Percentiles rank a stretch among this genome's conserved stretches.
These are phyloP conservation scores for Cyphomyrus discorhynchus DNA, from an alignment of 2,113 vertebrate genomes.

Conservation along the genomic window DNA sequence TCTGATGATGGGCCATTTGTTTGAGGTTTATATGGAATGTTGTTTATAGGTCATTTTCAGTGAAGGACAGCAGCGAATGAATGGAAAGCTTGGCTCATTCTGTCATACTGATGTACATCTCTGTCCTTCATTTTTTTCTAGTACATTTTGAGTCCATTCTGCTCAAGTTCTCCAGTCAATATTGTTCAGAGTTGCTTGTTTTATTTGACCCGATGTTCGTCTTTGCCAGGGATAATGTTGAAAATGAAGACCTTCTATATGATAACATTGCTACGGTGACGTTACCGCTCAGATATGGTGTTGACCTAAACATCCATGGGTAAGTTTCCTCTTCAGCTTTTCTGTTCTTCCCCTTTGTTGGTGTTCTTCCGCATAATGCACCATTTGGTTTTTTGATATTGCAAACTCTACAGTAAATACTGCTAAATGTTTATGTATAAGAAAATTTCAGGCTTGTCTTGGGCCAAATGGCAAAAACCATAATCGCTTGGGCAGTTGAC, in stretches of 20 bases:
- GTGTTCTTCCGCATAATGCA: background rate
- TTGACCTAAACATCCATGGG: conserved; percentile 73
- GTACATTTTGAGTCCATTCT: background rate
- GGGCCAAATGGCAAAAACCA: background rate
- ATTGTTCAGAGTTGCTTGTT: background rate
- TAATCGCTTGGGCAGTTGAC: background rate
- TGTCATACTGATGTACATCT: background rate
- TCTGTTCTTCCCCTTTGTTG: background rate
- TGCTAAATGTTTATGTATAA: background rate
- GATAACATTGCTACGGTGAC: conserved; percentile 63
- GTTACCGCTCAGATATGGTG: conserved; percentile 75
- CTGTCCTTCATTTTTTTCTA: conserved; percentile 17
- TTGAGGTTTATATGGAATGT: background rate
- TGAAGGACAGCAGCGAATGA: background rate
- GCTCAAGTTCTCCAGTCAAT: conserved; percentile 6
- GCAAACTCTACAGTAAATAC: background rate
- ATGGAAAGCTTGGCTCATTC: background rate
- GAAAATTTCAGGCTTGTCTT: background rate
- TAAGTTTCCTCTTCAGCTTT: conserved; percentile 48
- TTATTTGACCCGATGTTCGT: background rate
- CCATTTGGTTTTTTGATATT: background rate
- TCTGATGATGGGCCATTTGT: background rate
- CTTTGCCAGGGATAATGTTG: conserved; percentile 71
- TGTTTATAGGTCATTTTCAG: background rate
- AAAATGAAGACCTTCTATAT: conserved; percentile 48